phyloP scores from a whole-genome alignment of 2,888 invertebrate species.

The Agrypnus murinus region DNA sequence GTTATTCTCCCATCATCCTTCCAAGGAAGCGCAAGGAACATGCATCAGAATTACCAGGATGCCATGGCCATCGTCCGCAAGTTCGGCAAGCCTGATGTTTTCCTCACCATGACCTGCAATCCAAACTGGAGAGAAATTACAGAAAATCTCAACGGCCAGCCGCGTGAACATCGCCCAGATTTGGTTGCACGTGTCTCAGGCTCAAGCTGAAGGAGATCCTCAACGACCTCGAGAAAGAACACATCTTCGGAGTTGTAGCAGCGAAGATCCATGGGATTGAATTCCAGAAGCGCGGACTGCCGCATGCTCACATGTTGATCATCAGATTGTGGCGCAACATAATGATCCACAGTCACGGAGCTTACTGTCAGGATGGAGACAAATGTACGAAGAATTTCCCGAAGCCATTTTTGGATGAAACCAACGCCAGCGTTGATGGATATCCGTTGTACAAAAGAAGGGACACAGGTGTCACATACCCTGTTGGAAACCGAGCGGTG shows the following conservation, averaged over 20 bases:
- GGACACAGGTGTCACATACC: slow-evolving; percentile 51
- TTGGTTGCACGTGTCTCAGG: slow-evolving; percentile 58
- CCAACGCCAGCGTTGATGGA: slow-evolving; percentile 53
- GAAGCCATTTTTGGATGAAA: neutral
- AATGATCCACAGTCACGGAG: too few species aligned
- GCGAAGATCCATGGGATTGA: slow-evolving; percentile 51
- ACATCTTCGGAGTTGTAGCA: slow-evolving; percentile 37
- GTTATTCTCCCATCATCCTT: slow-evolving; percentile 55
- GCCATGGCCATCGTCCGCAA: slow-evolving; percentile 68
- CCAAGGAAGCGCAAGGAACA: slow-evolving; percentile 59
- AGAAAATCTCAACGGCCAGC: slow-evolving; percentile 59
- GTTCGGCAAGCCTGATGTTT: slow-evolving; percentile 65
- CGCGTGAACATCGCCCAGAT: slow-evolving; percentile 64
- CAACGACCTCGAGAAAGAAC: slow-evolving; percentile 27
- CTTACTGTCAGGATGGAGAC: too few species aligned
- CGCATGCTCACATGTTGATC: slow-evolving; percentile 27
- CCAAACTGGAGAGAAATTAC: slow-evolving; percentile 68
- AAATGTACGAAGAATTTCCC: slow-evolving; percentile 56
- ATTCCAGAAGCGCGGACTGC: slow-evolving; percentile 54
- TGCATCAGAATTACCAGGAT: slow-evolving; percentile 68
- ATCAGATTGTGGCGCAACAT: too few species aligned
- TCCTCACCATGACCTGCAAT: slow-evolving; percentile 70
- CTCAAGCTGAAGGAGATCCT: slow-evolving; percentile 48
- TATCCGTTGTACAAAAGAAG: slow-evolving; percentile 59
- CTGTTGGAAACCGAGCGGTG: slow-evolving; percentile 36